Evolutionary conservation across 92 coral and sea anemone species (phyloP).

Genomic region (Zoanthus gigantus): DNA sequence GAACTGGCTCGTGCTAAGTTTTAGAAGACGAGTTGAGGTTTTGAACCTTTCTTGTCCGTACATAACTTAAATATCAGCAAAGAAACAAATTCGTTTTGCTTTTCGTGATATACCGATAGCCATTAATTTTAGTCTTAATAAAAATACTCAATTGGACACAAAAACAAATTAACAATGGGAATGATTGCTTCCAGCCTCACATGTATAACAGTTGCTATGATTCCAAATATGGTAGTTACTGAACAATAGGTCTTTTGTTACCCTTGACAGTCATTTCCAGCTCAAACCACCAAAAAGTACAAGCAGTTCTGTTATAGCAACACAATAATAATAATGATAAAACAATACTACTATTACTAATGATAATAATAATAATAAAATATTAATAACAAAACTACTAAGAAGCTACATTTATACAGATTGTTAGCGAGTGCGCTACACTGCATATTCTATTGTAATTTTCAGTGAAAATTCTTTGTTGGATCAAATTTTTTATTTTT

Average conservation of each 20-base stretch:
- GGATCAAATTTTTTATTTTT: too few species aligned
- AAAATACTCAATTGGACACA: neutral
- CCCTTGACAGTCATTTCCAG: neutral
- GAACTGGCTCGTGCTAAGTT: conserved; percentile 87
- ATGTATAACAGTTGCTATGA: conserved; percentile 40
- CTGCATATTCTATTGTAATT: too few species aligned
- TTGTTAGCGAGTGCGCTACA: too few species aligned
- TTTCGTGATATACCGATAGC: neutral
- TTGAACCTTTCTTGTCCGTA: conserved; percentile 21
- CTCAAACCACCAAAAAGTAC: neutral
- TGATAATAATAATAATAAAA: too few species aligned
- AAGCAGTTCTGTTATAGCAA: too few species aligned
- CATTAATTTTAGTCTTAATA: conserved; percentile 4
- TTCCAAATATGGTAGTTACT: conserved; percentile 39
- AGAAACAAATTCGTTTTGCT: neutral
- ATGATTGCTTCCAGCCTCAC: neutral
- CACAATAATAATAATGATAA: too few species aligned
- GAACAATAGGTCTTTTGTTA: conserved; percentile 6
- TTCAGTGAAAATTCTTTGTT: too few species aligned
- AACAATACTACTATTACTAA: too few species aligned
- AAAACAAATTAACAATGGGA: neutral
- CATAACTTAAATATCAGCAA: neutral
- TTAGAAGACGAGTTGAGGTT: conserved; percentile 76
- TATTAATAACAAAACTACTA: too few species aligned
- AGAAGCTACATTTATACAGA: too few species aligned